Evolutionary conservation across 2,888 invertebrate genomes (phyloP).

Genomic region (Ectobius pallidus): DNA sequence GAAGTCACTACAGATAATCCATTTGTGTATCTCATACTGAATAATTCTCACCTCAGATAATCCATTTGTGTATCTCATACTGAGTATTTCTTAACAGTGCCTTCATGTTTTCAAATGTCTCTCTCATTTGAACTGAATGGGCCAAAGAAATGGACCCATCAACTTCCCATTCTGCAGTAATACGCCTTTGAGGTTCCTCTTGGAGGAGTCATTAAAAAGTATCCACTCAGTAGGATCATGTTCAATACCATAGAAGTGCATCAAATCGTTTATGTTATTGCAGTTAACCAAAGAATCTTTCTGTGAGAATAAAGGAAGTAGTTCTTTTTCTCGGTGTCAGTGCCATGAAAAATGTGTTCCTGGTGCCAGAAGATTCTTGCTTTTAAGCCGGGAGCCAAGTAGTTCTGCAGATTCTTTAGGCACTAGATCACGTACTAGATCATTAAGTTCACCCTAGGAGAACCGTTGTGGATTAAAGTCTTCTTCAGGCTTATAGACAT

Average conservation of each 20-base stretch:
- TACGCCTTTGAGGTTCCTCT: too few species aligned
- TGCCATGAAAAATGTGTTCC: not conserved
- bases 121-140: not conserved
- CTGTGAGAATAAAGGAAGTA: too few species aligned
- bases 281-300: too few species aligned
- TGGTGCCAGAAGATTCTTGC: not conserved
- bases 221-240: not conserved
- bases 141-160: not conserved
- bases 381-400: too few species aligned
- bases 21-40: not conserved
- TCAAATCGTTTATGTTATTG: too few species aligned
- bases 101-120: not conserved
- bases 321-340: not conserved
- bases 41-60: not conserved
- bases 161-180: not conserved
- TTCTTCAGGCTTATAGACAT: not conserved
- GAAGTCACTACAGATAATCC: not conserved
- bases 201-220: not conserved
- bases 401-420: too few species aligned
- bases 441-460: too few species aligned
- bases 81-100: not conserved
- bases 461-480: too few species aligned
- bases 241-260: too few species aligned
- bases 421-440: too few species aligned
- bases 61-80: not conserved